Evolutionary conservation across 2,797 vertebrate species (phyloP).

Genomic region (Onychomys arenicola): DNA sequence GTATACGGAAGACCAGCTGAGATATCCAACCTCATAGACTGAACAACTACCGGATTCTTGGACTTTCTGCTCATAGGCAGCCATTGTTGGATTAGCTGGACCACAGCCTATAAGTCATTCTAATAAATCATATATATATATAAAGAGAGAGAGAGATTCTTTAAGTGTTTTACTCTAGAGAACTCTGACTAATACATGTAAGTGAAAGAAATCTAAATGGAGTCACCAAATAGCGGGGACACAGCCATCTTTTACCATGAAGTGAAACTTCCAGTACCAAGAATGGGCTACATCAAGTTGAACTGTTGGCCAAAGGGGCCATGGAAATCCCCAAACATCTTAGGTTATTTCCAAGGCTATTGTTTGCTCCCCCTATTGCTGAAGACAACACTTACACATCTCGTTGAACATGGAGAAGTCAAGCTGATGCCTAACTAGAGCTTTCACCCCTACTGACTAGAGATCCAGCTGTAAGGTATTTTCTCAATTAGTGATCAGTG

Average conservation of each 20-base stretch:
- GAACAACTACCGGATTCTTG: neutral
- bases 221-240: neutral
- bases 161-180: neutral
- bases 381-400: neutral
- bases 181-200: neutral
- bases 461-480: neutral
- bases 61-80: neutral
- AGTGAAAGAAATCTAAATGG: neutral
- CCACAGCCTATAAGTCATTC: neutral
- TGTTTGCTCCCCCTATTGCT: neutral
- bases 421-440: neutral
- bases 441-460: neutral
- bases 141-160: neutral
- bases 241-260: neutral
- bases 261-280: neutral
- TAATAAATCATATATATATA: neutral
- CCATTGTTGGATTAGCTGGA: neutral
- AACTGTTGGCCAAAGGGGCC: neutral
- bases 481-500: neutral
- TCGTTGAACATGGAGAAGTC: neutral
- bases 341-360: neutral
- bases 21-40: neutral
- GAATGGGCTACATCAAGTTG: neutral
- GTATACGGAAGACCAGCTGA: neutral
- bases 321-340: neutral